Evolutionary conservation across 2,113 vertebrate genomes (phyloP).

Genomic region (Spea bombifrons): DNA sequence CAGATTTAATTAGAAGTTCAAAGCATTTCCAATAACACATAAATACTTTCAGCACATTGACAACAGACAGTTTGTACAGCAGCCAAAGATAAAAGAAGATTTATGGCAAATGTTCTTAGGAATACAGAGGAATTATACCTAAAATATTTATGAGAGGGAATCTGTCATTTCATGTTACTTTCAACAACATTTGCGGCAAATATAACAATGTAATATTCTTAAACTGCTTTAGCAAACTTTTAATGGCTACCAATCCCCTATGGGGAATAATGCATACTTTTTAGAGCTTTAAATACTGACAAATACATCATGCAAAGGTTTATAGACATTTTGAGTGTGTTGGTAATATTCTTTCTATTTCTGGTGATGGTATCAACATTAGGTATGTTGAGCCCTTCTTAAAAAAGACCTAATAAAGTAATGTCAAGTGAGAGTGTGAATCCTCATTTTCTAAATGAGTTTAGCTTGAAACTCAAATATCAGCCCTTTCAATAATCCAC

Average conservation of each 20-base stretch:
- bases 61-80: constrained; percentile 14
- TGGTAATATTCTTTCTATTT: not conserved
- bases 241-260: not conserved
- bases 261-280: not conserved
- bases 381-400: not conserved
- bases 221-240: not conserved
- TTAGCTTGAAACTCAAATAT: too few relatives aligned
- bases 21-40: constrained; percentile 37
- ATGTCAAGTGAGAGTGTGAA: too few relatives aligned
- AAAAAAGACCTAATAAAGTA: too few relatives aligned
- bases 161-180: constrained; percentile 8
- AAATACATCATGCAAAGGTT: not conserved
- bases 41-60: constrained; percentile 21
- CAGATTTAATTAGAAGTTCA: constrained; percentile 46
- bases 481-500: too few relatives aligned
- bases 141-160: constrained; percentile 6
- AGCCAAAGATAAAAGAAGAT: constrained; percentile 22
- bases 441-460: too few relatives aligned
- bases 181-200: not conserved
- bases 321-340: not conserved
- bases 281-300: not conserved
- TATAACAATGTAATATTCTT: not conserved
- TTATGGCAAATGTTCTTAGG: not conserved
- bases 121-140: constrained; percentile 7
- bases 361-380: not conserved